Evolutionary conservation across 1,140 invertebrate genomes (phyloP), one percentile per base, ranked within the genome.

Genomic region (Rhagoletis zephyria): DNA sequence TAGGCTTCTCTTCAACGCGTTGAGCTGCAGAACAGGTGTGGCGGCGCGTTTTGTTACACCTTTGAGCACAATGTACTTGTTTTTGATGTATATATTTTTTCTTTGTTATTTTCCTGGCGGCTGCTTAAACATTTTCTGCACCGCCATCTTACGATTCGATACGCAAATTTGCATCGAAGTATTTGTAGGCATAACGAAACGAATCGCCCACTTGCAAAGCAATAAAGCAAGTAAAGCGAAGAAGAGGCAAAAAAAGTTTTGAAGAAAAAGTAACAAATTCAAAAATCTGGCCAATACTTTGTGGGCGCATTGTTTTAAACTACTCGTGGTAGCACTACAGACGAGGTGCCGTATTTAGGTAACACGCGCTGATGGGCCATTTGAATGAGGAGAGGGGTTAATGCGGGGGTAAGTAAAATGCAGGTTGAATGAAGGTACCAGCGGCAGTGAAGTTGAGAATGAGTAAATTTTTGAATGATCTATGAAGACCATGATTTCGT

Each of bases 1-100:
- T 6, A 5, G 6, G 12, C 67, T 19, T 30, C 65, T 16, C 3
- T 45, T 10, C 12, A 3, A 14, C 67, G 42, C 40, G 9, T 12
- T 14, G 61, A 63, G 10, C 16, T 14, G 61, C 12, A 74, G 40
- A 74, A 74, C 67, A 74, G 67, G 67, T 74, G 67, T 42, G 42
- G 42, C 67, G 67, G 67, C 67, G 42, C 14, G 67, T 40, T 74
- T 74, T 74, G 14, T 74, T 45, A 74, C 42, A 74, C 10, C 67
- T 48, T 74, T 45, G 40, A 74, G 10, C 45, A 4, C 67, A 40
- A 12, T 48, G 67, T 48, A 40, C 30, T 74, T n/a, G 14, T 74
- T 10, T 74, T 74, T 16, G 14, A 16, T 0, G 30, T 67, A 19
- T 19, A 16, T 67, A 45, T 45, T 70, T 14, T 2, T 14, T 3